Base-by-base conservation (phyloP, 2,113 vertebrate genomes). In the Alligator sinensis region DNA sequence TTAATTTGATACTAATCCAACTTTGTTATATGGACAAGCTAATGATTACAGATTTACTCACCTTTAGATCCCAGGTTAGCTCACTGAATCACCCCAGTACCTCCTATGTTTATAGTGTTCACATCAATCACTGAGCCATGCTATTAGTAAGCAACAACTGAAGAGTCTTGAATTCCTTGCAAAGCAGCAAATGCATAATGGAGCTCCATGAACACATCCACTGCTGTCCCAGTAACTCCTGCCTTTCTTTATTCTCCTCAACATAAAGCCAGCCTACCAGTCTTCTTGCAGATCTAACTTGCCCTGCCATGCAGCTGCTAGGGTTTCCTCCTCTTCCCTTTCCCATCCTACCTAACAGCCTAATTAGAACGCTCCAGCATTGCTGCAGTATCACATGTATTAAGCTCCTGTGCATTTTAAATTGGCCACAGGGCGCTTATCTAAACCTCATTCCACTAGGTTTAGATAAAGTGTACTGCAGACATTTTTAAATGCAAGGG, bases 111-210 rank as follows among this genome's bases (percentile, higher is more conserved):
- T 30, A 68, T 79, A 66, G 17, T 62, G 76, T 54, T 84, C 57
- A 28, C 13, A 38, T 47, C n/a, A 82, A 28, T 16, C 70, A 22
- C 34, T 9, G 10, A 12, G 18, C 5, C 19, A 70, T 0, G 0
- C 17, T 47, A 11, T 30, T 77, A 38, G 24, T 62, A 88, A 86
- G 78, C 72, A 47, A 13, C 16, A 5, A 10, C 62, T 92, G 82
- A 18, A 90, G 86, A 58, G 22, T 66, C 24, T 25, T 84, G 55
- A 16, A 34, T 86, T 59, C 7, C 5, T 88, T 76, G 4, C 0
- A 38, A 82, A 78, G 75, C 89, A 11, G 4, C 21, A 10, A 55
- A 3, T 55, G 74, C 61, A 59, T 86, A 70, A 25, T 27, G 27
- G 47, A 55, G 55, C 57, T 88, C 57, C 1, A 0, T 16, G 19